Evolutionary conservation across 1,140 invertebrate genomes (phyloP).

Genomic region (Neodiprion fabricii): DNA sequence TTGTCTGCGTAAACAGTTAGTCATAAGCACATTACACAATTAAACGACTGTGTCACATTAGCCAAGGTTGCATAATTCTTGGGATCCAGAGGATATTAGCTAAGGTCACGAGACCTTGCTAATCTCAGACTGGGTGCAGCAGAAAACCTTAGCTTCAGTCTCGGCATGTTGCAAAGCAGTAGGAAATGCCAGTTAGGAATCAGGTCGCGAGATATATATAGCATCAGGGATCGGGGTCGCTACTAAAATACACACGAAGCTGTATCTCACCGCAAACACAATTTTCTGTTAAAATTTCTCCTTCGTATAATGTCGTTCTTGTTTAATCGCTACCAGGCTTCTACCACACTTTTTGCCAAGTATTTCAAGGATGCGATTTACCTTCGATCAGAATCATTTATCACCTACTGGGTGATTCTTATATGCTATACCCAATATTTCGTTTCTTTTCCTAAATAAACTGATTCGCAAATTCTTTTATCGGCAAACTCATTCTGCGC

Average conservation of each 20-base stretch:
- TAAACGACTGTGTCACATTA: background rate
- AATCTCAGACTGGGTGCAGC: background rate
- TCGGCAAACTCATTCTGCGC: no score
- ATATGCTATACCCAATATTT: no score
- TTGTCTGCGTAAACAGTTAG: no score
- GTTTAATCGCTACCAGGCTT: background rate
- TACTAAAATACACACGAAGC: constrained; percentile 62
- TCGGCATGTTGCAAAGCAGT: background rate
- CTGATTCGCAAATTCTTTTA: no score
- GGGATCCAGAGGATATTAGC: background rate
- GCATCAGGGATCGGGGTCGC: constrained; percentile 57
- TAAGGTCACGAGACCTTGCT: constrained; percentile 7
- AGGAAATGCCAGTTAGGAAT: constrained; percentile 35
- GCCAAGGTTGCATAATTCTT: background rate
- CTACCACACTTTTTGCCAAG: no score
- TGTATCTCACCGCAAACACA: constrained; percentile 48
- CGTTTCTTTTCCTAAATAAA: no score
- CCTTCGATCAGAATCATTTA: no score
- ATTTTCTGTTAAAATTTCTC: constrained; percentile 53
- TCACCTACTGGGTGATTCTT: no score
- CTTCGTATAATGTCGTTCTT: background rate
- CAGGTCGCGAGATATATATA: constrained; percentile 60
- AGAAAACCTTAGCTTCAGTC: constrained; percentile 2
- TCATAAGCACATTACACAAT: background rate
- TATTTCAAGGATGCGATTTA: no score